Evolutionary conservation across 2,113 vertebrate species (phyloP).

Genomic region (Campylomormyrus tamandua): DNA sequence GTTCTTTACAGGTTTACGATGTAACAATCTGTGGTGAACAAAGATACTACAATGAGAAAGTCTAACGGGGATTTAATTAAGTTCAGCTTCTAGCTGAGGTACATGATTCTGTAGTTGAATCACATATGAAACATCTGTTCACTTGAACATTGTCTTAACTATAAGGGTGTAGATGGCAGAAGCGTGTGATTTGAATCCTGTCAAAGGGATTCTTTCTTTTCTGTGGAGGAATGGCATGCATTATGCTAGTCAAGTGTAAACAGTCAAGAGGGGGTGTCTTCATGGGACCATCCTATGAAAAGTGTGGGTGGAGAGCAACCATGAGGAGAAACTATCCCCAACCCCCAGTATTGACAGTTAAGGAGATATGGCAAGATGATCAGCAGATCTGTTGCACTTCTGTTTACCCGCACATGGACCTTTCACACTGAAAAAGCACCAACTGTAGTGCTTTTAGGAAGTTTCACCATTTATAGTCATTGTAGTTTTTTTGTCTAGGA

Average conservation of each 20-base stretch:
- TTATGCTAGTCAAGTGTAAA: neutral
- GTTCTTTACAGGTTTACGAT: neutral
- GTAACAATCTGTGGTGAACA: neutral
- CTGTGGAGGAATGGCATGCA: neutral
- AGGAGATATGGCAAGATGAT: neutral
- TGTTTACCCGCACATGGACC: neutral
- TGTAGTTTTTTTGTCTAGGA: neutral
- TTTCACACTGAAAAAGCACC: neutral
- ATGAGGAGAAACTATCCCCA: neutral
- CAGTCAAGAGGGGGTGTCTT: neutral
- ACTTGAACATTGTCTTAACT: neutral
- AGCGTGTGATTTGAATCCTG: neutral
- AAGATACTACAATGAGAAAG: neutral
- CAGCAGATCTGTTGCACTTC: neutral
- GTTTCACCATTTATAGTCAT: neutral
- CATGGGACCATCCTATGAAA: neutral
- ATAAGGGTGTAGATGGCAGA: neutral
- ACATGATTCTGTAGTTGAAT: neutral
- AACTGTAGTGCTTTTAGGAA: neutral
- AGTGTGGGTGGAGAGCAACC: neutral
- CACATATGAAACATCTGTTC: neutral
- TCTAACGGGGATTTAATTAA: conserved; percentile 7
- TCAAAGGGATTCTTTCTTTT: neutral
- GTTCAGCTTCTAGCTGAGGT: neutral
- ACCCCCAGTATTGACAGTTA: neutral